Conservation (phyloP, 2,113 vertebrate genomes). For the Nerophis ophidion region DNA sequence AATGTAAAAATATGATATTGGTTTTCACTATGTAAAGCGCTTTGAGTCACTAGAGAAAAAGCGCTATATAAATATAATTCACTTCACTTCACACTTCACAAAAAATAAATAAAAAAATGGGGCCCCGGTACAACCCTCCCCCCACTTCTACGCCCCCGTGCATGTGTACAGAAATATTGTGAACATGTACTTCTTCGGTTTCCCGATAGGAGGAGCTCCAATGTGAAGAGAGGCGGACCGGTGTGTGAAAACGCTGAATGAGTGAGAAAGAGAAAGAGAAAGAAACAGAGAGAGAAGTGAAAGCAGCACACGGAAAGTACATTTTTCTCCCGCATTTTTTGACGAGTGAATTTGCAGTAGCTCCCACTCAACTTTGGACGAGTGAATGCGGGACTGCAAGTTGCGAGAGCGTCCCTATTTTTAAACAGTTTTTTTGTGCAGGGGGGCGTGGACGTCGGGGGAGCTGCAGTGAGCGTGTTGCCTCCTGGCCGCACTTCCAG, state of each 20-base stretch:
- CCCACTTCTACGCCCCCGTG: too few relatives aligned
- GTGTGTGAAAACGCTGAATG: constrained; percentile 53
- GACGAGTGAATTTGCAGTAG: constrained; percentile 2
- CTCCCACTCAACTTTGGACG: constrained; percentile 34
- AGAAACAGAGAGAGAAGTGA: neutral
- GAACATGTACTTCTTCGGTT: constrained; percentile 31
- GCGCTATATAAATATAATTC: too few relatives aligned
- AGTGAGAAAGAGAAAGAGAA: constrained; percentile 28
- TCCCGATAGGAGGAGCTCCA: constrained; percentile 53
- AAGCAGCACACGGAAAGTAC: constrained; percentile 13
- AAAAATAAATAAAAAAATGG: too few relatives aligned
- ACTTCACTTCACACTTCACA: too few relatives aligned
- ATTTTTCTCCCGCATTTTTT: neutral
- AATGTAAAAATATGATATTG: too few relatives aligned
- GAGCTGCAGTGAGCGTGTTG: constrained; percentile 47
- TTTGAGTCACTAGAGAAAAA: too few relatives aligned
- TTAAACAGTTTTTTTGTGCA: constrained; percentile 44
- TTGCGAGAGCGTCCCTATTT: constrained; percentile 54
- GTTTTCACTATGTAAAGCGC: too few relatives aligned
- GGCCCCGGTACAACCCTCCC: too few relatives aligned
- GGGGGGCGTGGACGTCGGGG: constrained; percentile 63
- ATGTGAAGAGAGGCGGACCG: constrained; percentile 29
- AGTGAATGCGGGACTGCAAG: constrained; percentile 39
- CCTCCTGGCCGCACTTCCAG: constrained; percentile 44
- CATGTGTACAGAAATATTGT: too few relatives aligned